phyloP scores from a whole-genome alignment of 2,113 vertebrate species.

The Poeciliopsis occidentalis region DNA sequence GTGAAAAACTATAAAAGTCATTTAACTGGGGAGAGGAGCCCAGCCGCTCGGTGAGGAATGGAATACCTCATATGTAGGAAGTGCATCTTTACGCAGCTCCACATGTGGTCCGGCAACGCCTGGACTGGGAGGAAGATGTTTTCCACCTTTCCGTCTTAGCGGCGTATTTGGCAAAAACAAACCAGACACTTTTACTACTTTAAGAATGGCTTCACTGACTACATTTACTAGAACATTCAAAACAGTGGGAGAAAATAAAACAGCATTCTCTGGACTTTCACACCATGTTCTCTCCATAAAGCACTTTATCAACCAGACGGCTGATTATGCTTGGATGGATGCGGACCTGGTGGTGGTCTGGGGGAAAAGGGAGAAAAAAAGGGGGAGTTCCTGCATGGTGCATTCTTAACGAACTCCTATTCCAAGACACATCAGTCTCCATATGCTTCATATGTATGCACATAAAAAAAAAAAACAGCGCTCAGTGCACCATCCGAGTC shows the following conservation, averaged over 20 bases:
- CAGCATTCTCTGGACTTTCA: constrained; percentile 49
- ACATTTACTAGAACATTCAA: constrained; percentile 58
- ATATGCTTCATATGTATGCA: constrained; percentile 15
- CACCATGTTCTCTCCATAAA: constrained; percentile 53
- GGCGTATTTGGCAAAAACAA: constrained; percentile 65
- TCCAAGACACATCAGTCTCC: constrained; percentile 21
- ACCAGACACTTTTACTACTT: constrained; percentile 72
- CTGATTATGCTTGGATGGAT: constrained; percentile 66
- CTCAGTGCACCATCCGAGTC: constrained; percentile 11
- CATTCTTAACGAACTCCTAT: constrained; percentile 54
- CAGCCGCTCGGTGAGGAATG: background rate
- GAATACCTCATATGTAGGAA: constrained; percentile 14
- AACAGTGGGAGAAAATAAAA: constrained; percentile 50
- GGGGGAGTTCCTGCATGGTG: constrained; percentile 35
- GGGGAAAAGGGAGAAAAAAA: constrained; percentile 30
- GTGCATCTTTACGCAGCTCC: constrained; percentile 37
- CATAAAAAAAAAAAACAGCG: constrained; percentile 25
- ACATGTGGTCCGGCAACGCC: constrained; percentile 12
- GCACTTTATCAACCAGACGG: constrained; percentile 63
- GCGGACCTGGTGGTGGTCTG: constrained; percentile 50
- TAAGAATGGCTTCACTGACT: constrained; percentile 66
- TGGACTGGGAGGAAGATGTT: constrained; percentile 23
- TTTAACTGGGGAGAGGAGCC: constrained; percentile 16
- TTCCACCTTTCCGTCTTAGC: constrained; percentile 64
- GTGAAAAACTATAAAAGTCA: constrained; percentile 17